Evolutionary conservation across 2,797 vertebrate genomes (phyloP), one percentile per base, ranked within the genome.

Genomic region (Cryptoblepharus egeriae): DNA sequence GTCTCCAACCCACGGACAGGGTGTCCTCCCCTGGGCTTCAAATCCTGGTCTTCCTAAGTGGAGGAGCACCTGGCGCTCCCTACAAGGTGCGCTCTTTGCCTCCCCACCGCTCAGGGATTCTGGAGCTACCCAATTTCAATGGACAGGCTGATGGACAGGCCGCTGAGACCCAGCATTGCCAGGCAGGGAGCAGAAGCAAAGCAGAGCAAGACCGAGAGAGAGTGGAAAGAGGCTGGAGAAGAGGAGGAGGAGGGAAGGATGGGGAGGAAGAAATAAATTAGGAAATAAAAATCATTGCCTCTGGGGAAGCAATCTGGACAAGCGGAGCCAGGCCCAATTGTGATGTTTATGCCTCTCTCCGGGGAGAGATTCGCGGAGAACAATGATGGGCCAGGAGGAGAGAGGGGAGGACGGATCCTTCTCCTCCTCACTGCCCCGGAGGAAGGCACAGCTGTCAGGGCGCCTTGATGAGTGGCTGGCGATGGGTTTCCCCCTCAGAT

Each of bases 401-500:
- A 26, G 61, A 32, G 18, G 16, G 60, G 58, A 1, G n/a, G 1
- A 15, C 1, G 61, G 26, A 32, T 49, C 63, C 45, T 77, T 39
- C 73, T n/a, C 61, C 64, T 68, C 22, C 4, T 42, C 49, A n/a
- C 22, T 52, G 70, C 79, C 70, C 42, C 28, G 69, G 24, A 65
- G 79, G 60, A 80, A 81, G 72, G 45, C 75, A 32, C 35, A 28
- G 65, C 73, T 75, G 73, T 45, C 80, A 69, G 42, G 39, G 20
- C 16, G 18, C 22, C 80, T 69, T 60, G 64, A 69, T 28, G 64
- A 37, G 65, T 28, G 42, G 55, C 32, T 28, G 42, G 55, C 32
- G 45, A 70, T 61, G 49, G 73, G 52, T 70, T 70, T 69, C 65
- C 65, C 75, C 39, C 73, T 68, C 52, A 18, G 57, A 60, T 61